Conservation (phyloP, 2,888 invertebrate genomes). For the Poecilobothrus nobilitatus region DNA sequence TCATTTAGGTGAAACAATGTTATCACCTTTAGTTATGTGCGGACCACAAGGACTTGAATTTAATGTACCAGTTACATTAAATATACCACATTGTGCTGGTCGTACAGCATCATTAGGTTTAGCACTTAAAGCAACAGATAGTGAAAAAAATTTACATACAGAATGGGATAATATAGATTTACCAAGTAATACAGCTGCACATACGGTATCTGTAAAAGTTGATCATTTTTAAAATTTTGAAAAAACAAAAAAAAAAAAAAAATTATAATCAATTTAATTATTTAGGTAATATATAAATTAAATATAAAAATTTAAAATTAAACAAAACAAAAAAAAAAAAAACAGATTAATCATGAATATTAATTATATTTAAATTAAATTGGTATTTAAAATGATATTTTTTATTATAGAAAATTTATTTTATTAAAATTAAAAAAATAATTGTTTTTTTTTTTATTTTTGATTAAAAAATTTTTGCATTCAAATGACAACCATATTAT, state of each 20-base stretch:
- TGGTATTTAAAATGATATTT: no score
- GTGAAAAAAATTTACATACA: conserved; percentile 73
- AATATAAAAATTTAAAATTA: background rate
- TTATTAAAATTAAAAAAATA: no score
- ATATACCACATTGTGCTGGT: conserved; percentile 80
- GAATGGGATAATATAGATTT: conserved; percentile 79
- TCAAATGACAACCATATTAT: no score
- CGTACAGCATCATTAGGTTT: conserved; percentile 67
- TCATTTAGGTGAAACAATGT: conserved; percentile 77
- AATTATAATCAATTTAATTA: background rate
- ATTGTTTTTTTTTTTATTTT: conserved; percentile 15
- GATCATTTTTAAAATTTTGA: conserved; percentile 65
- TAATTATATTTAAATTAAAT: no score
- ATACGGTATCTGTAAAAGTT: conserved; percentile 82
- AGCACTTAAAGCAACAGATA: conserved; percentile 71
- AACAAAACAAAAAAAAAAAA: background rate
- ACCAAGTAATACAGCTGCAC: conserved; percentile 73
- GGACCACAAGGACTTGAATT: conserved; percentile 90
- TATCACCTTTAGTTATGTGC: conserved; percentile 93
- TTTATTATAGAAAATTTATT: no score
- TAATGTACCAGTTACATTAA: conserved; percentile 77
- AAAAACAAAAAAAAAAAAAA: background rate
- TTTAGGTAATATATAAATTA: background rate
- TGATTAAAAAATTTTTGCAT: no score
- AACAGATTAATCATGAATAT: no score